A percentile compares a stretch with the other conserved stretches of the same genome.
Conservation (phyloP, 2,113 vertebrate genomes). For the Pelodiscus sinensis region DNA sequence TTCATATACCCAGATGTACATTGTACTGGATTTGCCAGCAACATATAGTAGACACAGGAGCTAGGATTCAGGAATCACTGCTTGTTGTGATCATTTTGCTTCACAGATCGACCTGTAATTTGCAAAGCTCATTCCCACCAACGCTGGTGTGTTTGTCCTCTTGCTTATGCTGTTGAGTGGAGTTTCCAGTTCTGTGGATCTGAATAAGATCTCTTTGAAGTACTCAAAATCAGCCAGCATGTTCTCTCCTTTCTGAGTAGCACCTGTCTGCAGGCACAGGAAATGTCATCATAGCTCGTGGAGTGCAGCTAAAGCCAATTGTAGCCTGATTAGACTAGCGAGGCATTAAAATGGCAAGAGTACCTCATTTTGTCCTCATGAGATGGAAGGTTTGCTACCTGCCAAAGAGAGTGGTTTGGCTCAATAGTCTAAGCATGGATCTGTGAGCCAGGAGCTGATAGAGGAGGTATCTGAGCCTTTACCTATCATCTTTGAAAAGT, state of each 20-base stretch:
- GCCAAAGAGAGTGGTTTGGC: slow-evolving; percentile 46
- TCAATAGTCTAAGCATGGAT: slow-evolving; percentile 8
- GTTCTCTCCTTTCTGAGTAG: not conserved
- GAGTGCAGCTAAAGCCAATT: not conserved
- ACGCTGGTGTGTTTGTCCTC: not conserved
- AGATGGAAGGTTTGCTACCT: slow-evolving; percentile 8
- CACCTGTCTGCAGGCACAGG: not conserved
- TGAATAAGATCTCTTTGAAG: accelerated
- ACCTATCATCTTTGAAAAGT: too few species aligned
- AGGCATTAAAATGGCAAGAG: not conserved
- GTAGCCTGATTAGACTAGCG: not conserved
- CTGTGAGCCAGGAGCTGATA: slow-evolving; percentile 6
- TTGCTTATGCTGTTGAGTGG: not conserved
- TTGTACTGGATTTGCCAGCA: not conserved
- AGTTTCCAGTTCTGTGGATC: not conserved
- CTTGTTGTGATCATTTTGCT: not conserved
- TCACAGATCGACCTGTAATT: not conserved
- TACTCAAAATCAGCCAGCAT: not conserved
- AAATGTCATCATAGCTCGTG: not conserved
- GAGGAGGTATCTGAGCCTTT: too few species aligned
- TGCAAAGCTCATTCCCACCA: not conserved
- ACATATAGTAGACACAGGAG: not conserved
- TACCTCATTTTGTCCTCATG: slow-evolving; percentile 7
- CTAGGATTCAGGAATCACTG: not conserved
- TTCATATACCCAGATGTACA: not conserved